Evolutionary conservation across 2,797 vertebrate genomes (phyloP).

Genomic region (Cephalopachus bancanus): DNA sequence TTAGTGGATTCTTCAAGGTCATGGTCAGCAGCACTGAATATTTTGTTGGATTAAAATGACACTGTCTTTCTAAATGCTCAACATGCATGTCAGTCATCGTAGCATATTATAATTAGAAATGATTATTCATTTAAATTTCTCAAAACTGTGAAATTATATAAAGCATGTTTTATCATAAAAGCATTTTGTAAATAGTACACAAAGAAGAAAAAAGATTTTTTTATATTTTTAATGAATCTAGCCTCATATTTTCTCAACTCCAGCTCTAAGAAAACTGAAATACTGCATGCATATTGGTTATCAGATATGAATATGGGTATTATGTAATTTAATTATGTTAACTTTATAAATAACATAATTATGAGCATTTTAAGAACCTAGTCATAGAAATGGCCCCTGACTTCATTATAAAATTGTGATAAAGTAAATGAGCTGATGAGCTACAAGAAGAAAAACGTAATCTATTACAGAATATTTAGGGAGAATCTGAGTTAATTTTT

Average conservation of each 20-base stretch:
- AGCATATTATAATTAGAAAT: conserved; percentile 36
- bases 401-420: not conserved
- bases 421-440: not conserved
- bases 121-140: not conserved
- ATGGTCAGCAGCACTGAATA: not conserved
- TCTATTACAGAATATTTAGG: not conserved
- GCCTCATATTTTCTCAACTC: not conserved
- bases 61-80: conserved; percentile 41
- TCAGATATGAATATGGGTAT: not conserved
- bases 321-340: not conserved
- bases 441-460: not conserved
- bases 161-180: conserved; percentile 32
- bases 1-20: conserved; percentile 65
- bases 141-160: not conserved
- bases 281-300: not conserved
- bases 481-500: not conserved
- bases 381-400: not conserved
- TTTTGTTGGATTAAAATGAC: conserved; percentile 55
- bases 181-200: conserved; percentile 34
- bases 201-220: not conserved
- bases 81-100: conserved; percentile 6
- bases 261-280: not conserved
- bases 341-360: not conserved
- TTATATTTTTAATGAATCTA: not conserved
- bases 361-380: not conserved